phyloP scores from a whole-genome alignment of 2,113 vertebrate genomes.

The Ahaetulla prasina region DNA sequence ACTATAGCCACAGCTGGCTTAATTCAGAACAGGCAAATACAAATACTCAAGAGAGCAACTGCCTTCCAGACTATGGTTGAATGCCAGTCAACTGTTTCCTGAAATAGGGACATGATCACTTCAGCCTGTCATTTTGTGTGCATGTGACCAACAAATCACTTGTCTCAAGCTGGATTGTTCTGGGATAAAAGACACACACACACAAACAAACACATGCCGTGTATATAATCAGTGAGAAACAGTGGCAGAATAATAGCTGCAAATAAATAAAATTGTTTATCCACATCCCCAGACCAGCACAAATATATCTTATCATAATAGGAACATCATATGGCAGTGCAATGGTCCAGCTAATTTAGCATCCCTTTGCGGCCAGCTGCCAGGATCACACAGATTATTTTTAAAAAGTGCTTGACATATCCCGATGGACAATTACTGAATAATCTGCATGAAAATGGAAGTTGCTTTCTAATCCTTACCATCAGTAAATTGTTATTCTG shows the following conservation, averaged over 20 bases:
- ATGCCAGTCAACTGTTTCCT: constrained; percentile 23
- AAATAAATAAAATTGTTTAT: neutral
- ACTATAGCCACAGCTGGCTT: constrained; percentile 25
- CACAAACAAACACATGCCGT: neutral
- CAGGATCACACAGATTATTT: constrained; percentile 22
- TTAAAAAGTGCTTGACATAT: constrained; percentile 44
- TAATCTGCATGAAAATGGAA: constrained; percentile 43
- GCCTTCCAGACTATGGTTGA: neutral
- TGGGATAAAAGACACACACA: neutral
- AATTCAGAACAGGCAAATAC: constrained; percentile 20
- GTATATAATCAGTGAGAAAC: constrained; percentile 1
- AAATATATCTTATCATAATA: neutral
- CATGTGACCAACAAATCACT: constrained; percentile 12
- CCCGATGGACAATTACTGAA: constrained; percentile 43
- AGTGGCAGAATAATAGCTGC: neutral
- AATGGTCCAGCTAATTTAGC: constrained; percentile 20
- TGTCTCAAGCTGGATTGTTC: neutral
- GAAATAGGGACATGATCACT: constrained; percentile 15
- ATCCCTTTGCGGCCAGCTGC: constrained; percentile 35
- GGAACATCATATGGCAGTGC: constrained; percentile 9
- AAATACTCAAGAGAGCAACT: constrained; percentile 16
- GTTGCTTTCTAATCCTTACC: constrained; percentile 33
- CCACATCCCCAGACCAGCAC: neutral
- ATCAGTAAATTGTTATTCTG: constrained; percentile 44
- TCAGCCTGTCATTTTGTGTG: neutral